Evolutionary conservation across 2,797 vertebrate species (phyloP).

Genomic region (Chrysocyon brachyurus): DNA sequence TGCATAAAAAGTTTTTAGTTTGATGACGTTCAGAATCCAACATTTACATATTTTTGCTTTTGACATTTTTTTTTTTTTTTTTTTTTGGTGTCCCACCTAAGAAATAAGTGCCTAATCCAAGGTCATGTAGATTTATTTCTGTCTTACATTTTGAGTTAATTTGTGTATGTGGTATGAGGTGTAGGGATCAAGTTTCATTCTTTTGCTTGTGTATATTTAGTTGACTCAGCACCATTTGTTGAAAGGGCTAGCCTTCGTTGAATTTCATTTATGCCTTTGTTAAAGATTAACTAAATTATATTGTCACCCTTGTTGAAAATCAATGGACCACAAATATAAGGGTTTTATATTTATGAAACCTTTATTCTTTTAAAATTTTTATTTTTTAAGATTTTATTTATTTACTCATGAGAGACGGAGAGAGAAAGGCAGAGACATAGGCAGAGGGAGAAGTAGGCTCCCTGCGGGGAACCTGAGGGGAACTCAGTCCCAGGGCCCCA

Average conservation of each 20-base stretch:
- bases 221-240: constrained; percentile 8
- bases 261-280: constrained; percentile 17
- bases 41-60: background rate
- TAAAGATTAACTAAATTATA: background rate
- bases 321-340: background rate
- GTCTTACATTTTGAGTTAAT: constrained; percentile 13
- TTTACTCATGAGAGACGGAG: no score
- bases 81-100: background rate
- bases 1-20: background rate
- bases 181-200: background rate
- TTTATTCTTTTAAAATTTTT: background rate
- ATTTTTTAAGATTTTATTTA: no score
- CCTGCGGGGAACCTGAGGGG: no score
- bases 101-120: background rate
- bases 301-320: background rate
- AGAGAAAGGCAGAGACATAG: no score
- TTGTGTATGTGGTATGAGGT: background rate
- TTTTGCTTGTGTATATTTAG: background rate
- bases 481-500: no score
- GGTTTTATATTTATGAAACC: background rate
- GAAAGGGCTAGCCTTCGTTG: background rate
- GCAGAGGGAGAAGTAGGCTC: no score
- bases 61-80: background rate
- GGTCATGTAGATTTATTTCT: background rate
- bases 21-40: background rate